These are phyloP conservation scores for Nomada hirtipes DNA, from an alignment of 2,888 invertebrate genomes.

Conservation along the genomic window DNA sequence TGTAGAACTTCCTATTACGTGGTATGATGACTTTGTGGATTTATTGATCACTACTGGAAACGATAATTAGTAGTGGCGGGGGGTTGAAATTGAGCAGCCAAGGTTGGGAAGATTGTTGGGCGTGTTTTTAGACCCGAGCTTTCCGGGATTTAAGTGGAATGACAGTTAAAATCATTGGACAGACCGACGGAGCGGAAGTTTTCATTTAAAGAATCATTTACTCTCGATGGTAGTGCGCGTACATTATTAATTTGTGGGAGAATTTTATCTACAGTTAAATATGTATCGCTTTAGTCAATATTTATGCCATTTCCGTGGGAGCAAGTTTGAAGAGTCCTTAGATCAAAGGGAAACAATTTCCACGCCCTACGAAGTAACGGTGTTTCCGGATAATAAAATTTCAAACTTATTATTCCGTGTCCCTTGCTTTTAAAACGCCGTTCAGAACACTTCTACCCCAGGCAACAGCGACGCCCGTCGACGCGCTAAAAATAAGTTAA, in stretches of 20 bases:
- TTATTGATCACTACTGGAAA: slow-evolving; percentile 14
- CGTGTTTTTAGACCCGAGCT: not conserved
- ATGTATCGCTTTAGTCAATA: no score
- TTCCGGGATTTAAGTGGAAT: no score
- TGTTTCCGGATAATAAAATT: slow-evolving; percentile 6
- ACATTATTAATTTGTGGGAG: no score
- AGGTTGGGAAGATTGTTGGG: not conserved
- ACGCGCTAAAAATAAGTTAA: slow-evolving; percentile 48
- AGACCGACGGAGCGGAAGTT: no score
- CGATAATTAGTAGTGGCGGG: slow-evolving; percentile 9
- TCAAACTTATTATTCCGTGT: slow-evolving; percentile 7
- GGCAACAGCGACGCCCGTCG: not conserved
- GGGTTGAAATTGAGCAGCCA: not conserved
- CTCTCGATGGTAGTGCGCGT: no score
- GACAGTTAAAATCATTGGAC: no score
- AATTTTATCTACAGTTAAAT: no score
- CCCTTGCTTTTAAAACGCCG: not conserved
- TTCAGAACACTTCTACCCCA: not conserved
- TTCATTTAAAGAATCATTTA: no score
- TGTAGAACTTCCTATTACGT: not conserved
- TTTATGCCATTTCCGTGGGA: no score
- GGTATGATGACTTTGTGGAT: slow-evolving; percentile 3
- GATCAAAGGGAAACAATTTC: not conserved
- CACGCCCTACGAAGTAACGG: not conserved
- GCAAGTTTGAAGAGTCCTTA: no score